These are phyloP conservation scores for Zaprionus tsacasi DNA, from an alignment of 1,140 invertebrate genomes.

Conservation along the genomic window DNA sequence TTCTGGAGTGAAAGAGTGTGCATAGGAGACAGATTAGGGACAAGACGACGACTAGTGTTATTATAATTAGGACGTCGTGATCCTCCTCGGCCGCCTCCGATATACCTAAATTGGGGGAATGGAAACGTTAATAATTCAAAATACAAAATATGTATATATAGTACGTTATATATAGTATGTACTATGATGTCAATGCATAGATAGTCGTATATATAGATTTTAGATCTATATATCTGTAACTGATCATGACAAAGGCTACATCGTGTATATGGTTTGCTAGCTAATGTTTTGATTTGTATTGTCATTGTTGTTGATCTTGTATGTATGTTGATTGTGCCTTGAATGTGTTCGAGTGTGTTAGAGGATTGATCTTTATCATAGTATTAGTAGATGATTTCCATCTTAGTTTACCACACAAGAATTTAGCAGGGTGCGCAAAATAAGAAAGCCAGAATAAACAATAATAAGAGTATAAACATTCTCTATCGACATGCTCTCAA, in stretches of 20 bases:
- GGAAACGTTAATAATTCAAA: constrained; percentile 35
- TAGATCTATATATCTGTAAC: constrained; percentile 16
- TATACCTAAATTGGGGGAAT: constrained; percentile 74
- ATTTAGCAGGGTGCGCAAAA: constrained; percentile 57
- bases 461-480: constrained; percentile 34
- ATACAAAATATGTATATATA: constrained; percentile 10
- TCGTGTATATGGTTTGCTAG: constrained; percentile 27
- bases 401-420: constrained; percentile 45
- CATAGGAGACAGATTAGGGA: constrained; percentile 85
- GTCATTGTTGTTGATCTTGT: neutral
- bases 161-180: too few species aligned
- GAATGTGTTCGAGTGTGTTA: constrained; percentile 20
- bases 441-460: constrained; percentile 65
- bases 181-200: constrained; percentile 5
- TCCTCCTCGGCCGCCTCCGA: constrained; percentile 85
- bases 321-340: constrained; percentile 1
- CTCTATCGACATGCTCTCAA: constrained; percentile 29
- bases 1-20: constrained; percentile 84
- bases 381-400: constrained; percentile 17
- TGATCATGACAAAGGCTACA: constrained; percentile 32
- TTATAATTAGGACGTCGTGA: constrained; percentile 85
- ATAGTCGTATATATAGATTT: neutral
- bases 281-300: constrained; percentile 7
- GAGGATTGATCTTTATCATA: constrained; percentile 19
- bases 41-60: constrained; percentile 84